Conservation (phyloP, 92 coral and sea anemone genomes). For the Epizoanthus fatuus region DNA sequence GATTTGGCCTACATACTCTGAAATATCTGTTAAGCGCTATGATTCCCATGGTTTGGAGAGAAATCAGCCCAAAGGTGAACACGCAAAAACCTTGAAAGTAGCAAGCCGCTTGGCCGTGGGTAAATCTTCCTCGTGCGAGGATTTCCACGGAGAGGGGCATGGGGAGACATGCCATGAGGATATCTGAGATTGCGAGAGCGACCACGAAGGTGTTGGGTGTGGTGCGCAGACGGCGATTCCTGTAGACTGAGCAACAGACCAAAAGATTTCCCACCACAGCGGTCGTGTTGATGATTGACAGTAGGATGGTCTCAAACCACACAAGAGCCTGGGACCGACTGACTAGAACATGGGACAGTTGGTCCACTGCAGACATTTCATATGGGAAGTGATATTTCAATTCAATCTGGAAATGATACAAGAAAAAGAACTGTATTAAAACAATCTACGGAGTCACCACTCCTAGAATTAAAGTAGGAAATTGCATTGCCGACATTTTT, state of each 20-base stretch:
- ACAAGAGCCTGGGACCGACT: neutral
- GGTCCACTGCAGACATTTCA: slow-evolving; percentile 24
- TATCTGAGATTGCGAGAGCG: slow-evolving; percentile 80
- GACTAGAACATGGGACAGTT: neutral
- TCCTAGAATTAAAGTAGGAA: too few relatives aligned
- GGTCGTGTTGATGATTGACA: slow-evolving; percentile 44
- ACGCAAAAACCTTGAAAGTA: slow-evolving; percentile 72
- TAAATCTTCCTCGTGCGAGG: slow-evolving; percentile 62
- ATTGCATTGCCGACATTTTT: too few relatives aligned
- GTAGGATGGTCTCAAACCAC: slow-evolving; percentile 29
- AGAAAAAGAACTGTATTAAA: too few relatives aligned
- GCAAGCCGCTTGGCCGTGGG: slow-evolving; percentile 54
- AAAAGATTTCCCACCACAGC: slow-evolving; percentile 74
- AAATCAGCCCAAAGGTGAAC: slow-evolving; percentile 64
- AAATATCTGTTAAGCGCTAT: slow-evolving; percentile 79
- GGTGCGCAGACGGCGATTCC: slow-evolving; percentile 70
- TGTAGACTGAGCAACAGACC: slow-evolving; percentile 71
- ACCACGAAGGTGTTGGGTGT: slow-evolving; percentile 72
- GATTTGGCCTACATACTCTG: slow-evolving; percentile 67
- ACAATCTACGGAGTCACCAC: too few relatives aligned
- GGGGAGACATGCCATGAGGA: slow-evolving; percentile 69
- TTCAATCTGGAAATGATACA: neutral
- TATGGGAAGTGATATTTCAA: neutral
- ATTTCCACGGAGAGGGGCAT: slow-evolving; percentile 72
- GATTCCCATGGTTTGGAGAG: slow-evolving; percentile 78